Conservation (phyloP, 2,113 vertebrate genomes). For the Camarhynchus parvulus region DNA sequence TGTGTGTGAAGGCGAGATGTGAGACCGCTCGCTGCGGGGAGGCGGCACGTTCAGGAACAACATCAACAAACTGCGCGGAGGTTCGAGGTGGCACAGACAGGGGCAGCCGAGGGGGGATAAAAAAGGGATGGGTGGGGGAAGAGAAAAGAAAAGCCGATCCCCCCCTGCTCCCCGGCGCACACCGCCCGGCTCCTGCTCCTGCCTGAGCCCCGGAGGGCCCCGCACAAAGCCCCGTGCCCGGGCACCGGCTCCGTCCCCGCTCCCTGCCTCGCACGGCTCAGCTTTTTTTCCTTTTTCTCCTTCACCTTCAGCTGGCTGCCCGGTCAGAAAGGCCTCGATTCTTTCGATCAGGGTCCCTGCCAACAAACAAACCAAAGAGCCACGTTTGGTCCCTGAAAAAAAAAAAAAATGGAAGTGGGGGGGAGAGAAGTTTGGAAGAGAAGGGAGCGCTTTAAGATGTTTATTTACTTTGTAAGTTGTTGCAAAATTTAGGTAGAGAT, state of each 20-base stretch:
- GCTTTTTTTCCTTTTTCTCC: not conserved
- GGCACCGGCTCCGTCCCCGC: not conserved
- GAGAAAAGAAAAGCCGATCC: not conserved
- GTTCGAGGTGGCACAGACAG: slow-evolving; percentile 77
- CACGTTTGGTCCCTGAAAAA: slow-evolving; percentile 17
- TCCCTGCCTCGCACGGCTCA: not conserved
- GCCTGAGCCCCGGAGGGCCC: not conserved
- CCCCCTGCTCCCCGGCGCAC: not conserved
- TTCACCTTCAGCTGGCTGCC: not conserved
- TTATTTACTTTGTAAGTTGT: slow-evolving; percentile 58
- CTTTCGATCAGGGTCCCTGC: slow-evolving; percentile 18
- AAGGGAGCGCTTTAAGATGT: slow-evolving; percentile 26
- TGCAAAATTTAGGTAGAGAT: slow-evolving; percentile 57
- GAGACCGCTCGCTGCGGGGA: slow-evolving; percentile 83
- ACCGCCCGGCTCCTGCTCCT: slow-evolving; percentile 14
- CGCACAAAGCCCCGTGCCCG: slow-evolving; percentile 13
- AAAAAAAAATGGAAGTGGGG: not conserved
- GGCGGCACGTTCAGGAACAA: slow-evolving; percentile 83
- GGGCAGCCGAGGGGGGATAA: slow-evolving; percentile 67
- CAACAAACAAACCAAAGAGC: slow-evolving; percentile 22
- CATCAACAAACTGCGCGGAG: slow-evolving; percentile 86
- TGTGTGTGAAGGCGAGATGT: slow-evolving; percentile 78
- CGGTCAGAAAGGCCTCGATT: slow-evolving; percentile 18
- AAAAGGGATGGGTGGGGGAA: not conserved
- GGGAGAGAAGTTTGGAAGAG: not conserved